These are phyloP conservation scores for Helarctos malayanus DNA, from an alignment of 2,797 vertebrate species.

Conservation along the genomic window DNA sequence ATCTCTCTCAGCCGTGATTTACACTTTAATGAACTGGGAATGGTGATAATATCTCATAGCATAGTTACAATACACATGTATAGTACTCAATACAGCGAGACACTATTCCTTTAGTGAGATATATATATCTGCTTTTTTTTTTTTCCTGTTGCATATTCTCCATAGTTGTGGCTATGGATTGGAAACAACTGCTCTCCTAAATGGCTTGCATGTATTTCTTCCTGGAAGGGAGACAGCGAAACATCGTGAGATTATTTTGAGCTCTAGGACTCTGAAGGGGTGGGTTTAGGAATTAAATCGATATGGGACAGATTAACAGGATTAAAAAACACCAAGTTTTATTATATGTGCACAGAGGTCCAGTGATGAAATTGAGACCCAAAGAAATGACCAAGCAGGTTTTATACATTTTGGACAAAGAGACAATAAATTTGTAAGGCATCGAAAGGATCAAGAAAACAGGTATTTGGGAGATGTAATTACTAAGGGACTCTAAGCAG, in stretches of 20 bases:
- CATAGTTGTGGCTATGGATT: neutral
- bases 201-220: neutral
- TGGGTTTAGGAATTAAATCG: neutral
- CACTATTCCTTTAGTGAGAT: neutral
- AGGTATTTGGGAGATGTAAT: neutral
- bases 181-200: neutral
- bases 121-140: neutral
- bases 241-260: neutral
- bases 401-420: neutral
- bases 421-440: neutral
- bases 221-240: neutral
- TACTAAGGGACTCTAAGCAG: neutral
- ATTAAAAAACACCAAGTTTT: neutral
- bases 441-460: neutral
- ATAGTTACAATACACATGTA: neutral
- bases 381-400: neutral
- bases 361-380: neutral
- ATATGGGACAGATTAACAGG: neutral
- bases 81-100: neutral
- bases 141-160: neutral
- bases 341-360: neutral
- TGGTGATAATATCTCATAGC: neutral
- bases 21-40: neutral
- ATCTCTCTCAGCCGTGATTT: neutral
- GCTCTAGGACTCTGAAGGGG: neutral